Conservation (phyloP, 2,888 invertebrate genomes). For the Stegophylla sp. region DNA sequence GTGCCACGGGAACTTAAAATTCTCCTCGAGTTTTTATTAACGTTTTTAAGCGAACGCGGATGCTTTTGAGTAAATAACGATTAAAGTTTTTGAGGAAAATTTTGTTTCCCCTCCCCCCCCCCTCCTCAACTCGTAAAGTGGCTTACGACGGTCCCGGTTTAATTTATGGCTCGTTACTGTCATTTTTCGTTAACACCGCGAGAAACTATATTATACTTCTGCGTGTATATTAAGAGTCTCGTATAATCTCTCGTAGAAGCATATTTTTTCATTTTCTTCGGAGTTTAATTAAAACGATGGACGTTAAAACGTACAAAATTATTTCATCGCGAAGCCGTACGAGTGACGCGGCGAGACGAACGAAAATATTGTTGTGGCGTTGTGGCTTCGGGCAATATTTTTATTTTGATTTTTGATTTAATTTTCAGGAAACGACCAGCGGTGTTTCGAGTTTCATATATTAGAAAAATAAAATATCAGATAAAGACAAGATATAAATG, state of each 20-base stretch:
- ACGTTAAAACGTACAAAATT: too few species aligned
- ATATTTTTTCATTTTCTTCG: not conserved
- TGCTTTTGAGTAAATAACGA: constrained; percentile 8
- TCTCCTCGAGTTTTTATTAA: constrained; percentile 10
- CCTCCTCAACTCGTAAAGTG: constrained; percentile 26
- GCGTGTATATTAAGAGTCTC: too few species aligned
- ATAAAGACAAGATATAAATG: too few species aligned
- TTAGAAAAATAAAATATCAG: too few species aligned
- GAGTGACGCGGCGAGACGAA: too few species aligned
- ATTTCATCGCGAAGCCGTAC: too few species aligned
- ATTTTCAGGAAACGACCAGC: too few species aligned
- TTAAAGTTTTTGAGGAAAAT: constrained; percentile 15
- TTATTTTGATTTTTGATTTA: too few species aligned
- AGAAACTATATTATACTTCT: constrained; percentile 15
- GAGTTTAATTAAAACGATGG: constrained; percentile 8
- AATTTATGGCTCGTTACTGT: not conserved
- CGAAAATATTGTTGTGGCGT: too few species aligned
- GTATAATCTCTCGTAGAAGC: not conserved
- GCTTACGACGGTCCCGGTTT: not conserved
- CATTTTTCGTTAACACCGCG: not conserved
- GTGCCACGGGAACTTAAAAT: too few species aligned
- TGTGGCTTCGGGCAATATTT: too few species aligned
- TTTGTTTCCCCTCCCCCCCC: constrained; percentile 15
- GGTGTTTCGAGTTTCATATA: too few species aligned
- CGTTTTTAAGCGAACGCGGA: not conserved